Evolutionary conservation across 2,113 vertebrate species (phyloP).

Genomic region (Phrynosoma blainvillii): DNA sequence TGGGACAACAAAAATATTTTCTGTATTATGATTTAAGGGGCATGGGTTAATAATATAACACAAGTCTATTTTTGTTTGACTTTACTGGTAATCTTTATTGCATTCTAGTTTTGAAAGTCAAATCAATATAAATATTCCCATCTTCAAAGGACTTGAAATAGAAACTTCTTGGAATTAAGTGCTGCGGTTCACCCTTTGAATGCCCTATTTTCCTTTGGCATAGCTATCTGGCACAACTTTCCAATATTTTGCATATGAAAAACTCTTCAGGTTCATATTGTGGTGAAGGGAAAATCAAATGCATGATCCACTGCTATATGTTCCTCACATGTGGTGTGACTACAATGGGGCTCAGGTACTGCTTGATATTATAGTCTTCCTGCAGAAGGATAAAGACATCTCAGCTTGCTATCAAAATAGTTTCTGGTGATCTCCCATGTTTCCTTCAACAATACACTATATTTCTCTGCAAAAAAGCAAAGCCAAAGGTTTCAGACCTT

Average conservation of each 20-base stretch:
- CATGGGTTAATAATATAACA: background rate
- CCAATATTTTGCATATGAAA: background rate
- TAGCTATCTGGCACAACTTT: too few species aligned
- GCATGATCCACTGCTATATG: background rate
- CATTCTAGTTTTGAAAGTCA: background rate
- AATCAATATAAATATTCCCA: background rate
- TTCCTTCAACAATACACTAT: background rate
- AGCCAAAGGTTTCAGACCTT: background rate
- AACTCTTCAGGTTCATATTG: background rate
- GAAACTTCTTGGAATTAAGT: background rate
- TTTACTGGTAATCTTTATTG: background rate
- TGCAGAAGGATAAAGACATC: background rate
- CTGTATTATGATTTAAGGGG: background rate
- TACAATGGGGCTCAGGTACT: background rate
- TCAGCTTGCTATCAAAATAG: background rate
- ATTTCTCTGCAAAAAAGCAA: background rate
- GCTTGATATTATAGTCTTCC: background rate
- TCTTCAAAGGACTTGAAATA: background rate
- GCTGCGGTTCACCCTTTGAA: background rate
- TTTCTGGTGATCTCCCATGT: too few species aligned
- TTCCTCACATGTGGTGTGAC: background rate
- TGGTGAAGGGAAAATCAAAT: background rate
- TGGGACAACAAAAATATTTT: background rate
- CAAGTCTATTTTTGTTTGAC: background rate
- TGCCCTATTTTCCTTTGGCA: background rate